A percentile compares a stretch with the other conserved stretches of the same genome.
Conservation (phyloP, 2,888 invertebrate species). For the Pharmacophagus antenor region DNA sequence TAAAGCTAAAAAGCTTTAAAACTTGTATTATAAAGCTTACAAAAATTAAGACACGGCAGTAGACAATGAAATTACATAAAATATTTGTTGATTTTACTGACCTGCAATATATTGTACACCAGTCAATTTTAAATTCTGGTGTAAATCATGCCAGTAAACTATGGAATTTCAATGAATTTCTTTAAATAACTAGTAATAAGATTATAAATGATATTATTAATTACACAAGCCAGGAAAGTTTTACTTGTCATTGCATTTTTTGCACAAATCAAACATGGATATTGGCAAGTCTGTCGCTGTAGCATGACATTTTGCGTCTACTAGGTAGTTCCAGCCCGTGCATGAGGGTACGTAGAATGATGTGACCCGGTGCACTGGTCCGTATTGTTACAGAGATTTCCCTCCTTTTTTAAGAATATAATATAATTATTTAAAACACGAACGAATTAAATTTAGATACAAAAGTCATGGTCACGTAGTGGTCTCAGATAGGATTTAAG, state of each 20-base stretch:
- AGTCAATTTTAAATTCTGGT: too few species aligned
- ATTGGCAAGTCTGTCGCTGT: slow-evolving; percentile 25
- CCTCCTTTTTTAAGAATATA: neutral
- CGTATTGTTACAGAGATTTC: neutral
- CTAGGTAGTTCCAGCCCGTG: neutral
- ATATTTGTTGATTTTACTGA: neutral
- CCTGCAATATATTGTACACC: too few species aligned
- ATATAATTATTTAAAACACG: too few species aligned
- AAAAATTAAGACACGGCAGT: too few species aligned
- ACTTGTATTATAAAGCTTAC: too few species aligned
- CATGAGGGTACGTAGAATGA: slow-evolving; percentile 6
- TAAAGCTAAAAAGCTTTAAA: too few species aligned
- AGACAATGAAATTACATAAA: neutral
- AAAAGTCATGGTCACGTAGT: too few species aligned
- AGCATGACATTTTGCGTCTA: slow-evolving; percentile 16
- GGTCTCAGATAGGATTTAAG: neutral
- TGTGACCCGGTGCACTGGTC: slow-evolving; percentile 49
- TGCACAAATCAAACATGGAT: neutral
- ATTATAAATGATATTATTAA: too few species aligned
- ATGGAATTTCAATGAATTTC: too few species aligned
- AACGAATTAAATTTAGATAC: too few species aligned
- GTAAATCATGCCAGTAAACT: too few species aligned
- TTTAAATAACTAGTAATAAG: too few species aligned
- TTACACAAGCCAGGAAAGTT: neutral
- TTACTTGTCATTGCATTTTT: neutral